Conservation (phyloP, 2,113 vertebrate species). For the Pseudopipra pipra region DNA sequence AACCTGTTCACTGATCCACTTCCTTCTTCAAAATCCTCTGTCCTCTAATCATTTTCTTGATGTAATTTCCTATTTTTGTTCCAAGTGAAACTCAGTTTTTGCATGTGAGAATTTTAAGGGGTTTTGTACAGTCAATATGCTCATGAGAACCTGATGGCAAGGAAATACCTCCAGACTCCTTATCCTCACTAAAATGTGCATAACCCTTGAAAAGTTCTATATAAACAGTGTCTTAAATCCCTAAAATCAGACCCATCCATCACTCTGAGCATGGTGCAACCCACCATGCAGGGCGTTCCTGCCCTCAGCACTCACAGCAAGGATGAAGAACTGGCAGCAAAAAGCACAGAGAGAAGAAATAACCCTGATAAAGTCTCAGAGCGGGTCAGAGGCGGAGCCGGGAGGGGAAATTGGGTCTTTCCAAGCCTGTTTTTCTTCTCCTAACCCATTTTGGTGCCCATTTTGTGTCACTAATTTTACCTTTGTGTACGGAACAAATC, state of each 20-base stretch:
- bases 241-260: not conserved
- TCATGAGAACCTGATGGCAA: not conserved
- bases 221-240: not conserved
- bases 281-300: rapidly evolving
- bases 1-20: not conserved
- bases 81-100: not conserved
- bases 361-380: not conserved
- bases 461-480: too few species aligned
- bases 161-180: not conserved
- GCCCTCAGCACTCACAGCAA: not conserved
- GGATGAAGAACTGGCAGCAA: not conserved
- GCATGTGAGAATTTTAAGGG: not conserved
- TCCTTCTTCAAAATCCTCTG: not conserved
- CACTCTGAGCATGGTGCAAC: rapidly evolving
- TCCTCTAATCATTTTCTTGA: not conserved
- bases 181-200: not conserved
- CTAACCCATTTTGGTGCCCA: rapidly evolving
- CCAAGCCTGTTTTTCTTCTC: not conserved
- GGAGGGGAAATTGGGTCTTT: not conserved
- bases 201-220: rapidly evolving
- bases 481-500: not conserved
- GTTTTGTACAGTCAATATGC: not conserved
- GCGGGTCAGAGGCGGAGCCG: not conserved
- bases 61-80: not conserved
- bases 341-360: not conserved